Evolutionary conservation across 2,888 invertebrate genomes (phyloP), one percentile per base, ranked within the genome.

Genomic region (Ctenicera cuprea): DNA sequence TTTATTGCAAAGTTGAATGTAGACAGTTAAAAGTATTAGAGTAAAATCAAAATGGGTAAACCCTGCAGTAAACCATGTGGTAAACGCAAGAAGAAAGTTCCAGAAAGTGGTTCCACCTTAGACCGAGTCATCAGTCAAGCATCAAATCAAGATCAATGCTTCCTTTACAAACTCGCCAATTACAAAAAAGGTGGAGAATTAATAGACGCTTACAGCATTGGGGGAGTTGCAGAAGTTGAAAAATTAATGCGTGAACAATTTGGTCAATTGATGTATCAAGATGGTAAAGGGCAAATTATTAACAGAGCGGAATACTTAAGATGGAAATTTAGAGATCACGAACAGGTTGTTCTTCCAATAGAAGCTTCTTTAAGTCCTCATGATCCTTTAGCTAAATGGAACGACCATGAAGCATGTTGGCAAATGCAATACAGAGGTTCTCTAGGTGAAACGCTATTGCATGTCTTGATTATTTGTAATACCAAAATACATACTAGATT

Each of bases 391-490:
- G 94, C 94, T 0, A 94, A 95, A 83, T 96, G 96, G 96, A 89
- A 90, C 76, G 96, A 97, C 84, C 97, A 97, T 87, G 94, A 95
- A 78, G 97, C 97, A 0, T 98, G 98, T 85, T 99, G 99, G 99
- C 96, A 97, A 86, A 95, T 99, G 94, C 95, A 96, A 83, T 96
- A 96, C 85, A 90, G 99, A 11, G 99, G 99, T 0, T 96, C 97
- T 0, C 89, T 99, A 0, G 99, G 99, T 0, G 99, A 99, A 88
- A 97, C 96, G 3, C 89, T 98, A 1, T 90, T 99, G 11, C 99
- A 99, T 84, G 94, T 99, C 2, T 90, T 98, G 65, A 97, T 98
- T 78, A 97, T 98, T 80, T 96, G 97, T 85, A 97, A 97, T 86
- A 97, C 97, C 0, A 94, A 95, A 86, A 91, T 92, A 73, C 89